These are phyloP conservation scores for Sorex fumeus DNA, from an alignment of 2,113 vertebrate species.

Conservation along the genomic window DNA sequence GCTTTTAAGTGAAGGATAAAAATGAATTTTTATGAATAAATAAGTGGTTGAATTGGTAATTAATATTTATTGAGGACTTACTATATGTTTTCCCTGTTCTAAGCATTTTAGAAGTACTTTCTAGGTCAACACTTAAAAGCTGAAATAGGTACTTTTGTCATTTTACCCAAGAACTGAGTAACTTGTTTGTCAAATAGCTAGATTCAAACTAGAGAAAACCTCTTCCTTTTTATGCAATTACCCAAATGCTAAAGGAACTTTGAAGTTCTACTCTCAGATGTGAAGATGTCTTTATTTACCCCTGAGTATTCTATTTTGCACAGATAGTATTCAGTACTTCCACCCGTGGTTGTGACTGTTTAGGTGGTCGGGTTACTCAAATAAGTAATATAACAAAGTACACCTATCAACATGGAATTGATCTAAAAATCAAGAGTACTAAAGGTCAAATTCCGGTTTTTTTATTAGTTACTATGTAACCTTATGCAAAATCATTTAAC, in stretches of 20 bases:
- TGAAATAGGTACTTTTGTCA: slow-evolving; percentile 12
- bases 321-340: neutral
- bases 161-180: neutral
- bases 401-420: neutral
- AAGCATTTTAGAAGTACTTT: neutral
- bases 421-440: neutral
- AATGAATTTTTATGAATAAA: neutral
- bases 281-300: neutral
- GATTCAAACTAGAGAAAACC: neutral
- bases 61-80: slow-evolving; percentile 1
- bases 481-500: neutral
- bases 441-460: neutral
- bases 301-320: neutral
- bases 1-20: neutral
- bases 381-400: neutral
- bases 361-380: slow-evolving; percentile 26
- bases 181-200: neutral
- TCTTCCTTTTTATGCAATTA: neutral
- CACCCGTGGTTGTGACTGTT: neutral
- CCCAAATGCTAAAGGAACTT: neutral
- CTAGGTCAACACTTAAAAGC: neutral
- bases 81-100: neutral
- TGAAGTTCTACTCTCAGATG: neutral
- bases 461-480: neutral
- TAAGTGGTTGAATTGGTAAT: neutral